Percentiles rank a stretch among this genome's conserved stretches.
phyloP scores from a whole-genome alignment of 2,113 vertebrate genomes.

The Romanogobio albipinnatus region DNA sequence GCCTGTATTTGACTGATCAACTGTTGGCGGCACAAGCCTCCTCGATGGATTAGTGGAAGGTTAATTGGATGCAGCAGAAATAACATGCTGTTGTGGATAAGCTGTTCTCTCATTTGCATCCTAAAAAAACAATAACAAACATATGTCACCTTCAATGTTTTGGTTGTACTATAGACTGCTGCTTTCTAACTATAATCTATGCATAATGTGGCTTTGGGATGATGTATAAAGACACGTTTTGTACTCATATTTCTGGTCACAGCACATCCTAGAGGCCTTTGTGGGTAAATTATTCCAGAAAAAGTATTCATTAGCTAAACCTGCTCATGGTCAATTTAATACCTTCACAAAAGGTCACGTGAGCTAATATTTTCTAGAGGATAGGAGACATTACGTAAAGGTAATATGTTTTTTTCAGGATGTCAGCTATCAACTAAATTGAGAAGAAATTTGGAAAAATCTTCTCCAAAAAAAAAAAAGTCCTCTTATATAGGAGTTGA shows the following conservation, averaged over 20 bases:
- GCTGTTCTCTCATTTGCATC: slow-evolving; percentile 50
- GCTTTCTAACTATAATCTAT: background rate
- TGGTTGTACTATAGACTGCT: background rate
- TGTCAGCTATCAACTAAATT: background rate
- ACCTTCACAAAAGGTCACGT: background rate
- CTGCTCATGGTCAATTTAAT: background rate
- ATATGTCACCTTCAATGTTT: background rate
- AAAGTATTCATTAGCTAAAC: background rate
- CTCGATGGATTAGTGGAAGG: slow-evolving; percentile 68
- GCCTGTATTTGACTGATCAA: slow-evolving; percentile 66
- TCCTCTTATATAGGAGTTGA: background rate
- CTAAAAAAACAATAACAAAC: background rate
- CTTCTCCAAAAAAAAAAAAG: background rate
- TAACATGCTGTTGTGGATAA: slow-evolving; percentile 60
- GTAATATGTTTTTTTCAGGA: background rate
- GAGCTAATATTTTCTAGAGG: background rate
- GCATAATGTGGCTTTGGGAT: background rate
- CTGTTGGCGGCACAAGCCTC: slow-evolving; percentile 59
- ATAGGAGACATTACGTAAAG: background rate
- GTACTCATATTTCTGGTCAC: background rate
- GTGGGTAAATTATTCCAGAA: background rate
- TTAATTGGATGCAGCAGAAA: slow-evolving; percentile 74
- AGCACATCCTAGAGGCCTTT: slow-evolving; percentile 10
- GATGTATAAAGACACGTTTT: background rate
- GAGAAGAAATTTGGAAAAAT: no score